Conservation (phyloP, 2,797 vertebrate species). For the Pachyuromys duprasi region DNA sequence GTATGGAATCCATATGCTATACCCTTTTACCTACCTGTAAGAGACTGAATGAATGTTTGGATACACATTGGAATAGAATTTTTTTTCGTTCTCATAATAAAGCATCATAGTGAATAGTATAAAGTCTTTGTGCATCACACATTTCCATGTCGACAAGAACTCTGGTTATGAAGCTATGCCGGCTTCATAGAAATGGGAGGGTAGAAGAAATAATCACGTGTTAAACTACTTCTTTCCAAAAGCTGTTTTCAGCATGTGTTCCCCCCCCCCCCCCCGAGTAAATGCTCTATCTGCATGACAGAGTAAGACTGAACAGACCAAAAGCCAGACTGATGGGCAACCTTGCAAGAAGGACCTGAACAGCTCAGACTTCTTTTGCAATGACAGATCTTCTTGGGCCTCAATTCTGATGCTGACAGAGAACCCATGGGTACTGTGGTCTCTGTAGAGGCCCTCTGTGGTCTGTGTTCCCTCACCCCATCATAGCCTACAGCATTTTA, state of each 20-base stretch:
- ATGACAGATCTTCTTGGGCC: background rate
- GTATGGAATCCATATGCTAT: background rate
- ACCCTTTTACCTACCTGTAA: background rate
- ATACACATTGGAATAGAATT: background rate
- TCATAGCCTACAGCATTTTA: background rate
- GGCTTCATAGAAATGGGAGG: background rate
- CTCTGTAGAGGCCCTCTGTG: background rate
- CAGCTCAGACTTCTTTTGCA: background rate
- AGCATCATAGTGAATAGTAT: background rate
- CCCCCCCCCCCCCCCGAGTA: background rate
- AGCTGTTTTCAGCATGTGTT: conserved; percentile 55
- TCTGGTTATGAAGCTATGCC: conserved; percentile 14
- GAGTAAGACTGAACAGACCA: background rate
- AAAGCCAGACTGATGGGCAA: background rate
- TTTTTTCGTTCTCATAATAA: background rate
- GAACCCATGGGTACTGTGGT: background rate
- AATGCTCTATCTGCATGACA: background rate
- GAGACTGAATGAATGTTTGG: background rate
- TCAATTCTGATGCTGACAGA: background rate
- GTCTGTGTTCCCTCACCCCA: background rate
- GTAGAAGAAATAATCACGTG: conserved; percentile 4
- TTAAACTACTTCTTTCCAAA: background rate
- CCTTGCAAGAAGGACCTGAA: background rate
- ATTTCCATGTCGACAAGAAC: background rate
- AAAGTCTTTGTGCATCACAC: background rate